phyloP scores from a whole-genome alignment of 2,888 invertebrate species.

The Cephonodes hylas region DNA sequence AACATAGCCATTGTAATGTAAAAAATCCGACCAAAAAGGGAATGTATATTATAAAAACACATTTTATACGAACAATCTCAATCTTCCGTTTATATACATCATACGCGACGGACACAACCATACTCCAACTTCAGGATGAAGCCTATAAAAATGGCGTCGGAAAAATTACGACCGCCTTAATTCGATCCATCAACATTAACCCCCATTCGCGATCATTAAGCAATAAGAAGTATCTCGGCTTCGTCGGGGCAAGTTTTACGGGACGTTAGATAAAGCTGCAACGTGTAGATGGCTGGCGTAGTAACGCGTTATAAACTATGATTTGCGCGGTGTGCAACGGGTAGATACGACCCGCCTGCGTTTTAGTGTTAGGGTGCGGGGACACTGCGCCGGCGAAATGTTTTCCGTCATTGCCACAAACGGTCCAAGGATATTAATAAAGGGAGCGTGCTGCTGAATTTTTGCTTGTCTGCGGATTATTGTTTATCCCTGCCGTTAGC shows the following conservation, averaged over 20 bases:
- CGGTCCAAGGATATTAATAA: conserved; percentile 11
- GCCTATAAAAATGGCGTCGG: background rate
- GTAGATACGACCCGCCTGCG: conserved; percentile 43
- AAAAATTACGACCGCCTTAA: background rate
- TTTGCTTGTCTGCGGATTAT: background rate
- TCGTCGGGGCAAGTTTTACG: conserved; percentile 12
- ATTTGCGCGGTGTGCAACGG: conserved; percentile 44
- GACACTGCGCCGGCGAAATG: conserved; percentile 13
- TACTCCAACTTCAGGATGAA: background rate
- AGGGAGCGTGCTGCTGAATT: background rate
- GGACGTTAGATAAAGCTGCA: conserved; percentile 28
- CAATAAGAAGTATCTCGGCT: background rate
- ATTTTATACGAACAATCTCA: no score
- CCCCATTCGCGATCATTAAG: background rate
- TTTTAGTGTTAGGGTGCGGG: conserved; percentile 38
- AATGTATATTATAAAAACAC: no score
- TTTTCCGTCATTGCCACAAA: conserved; percentile 22
- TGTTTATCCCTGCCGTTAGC: background rate
- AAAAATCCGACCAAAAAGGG: no score
- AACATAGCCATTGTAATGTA: no score
- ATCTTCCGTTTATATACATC: background rate
- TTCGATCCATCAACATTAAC: conserved; percentile 2
- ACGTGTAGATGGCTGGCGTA: conserved; percentile 22
- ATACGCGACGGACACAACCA: no score
- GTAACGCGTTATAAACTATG: conserved; percentile 44